A percentile compares a stretch with the other conserved stretches of the same genome.
phyloP scores from a whole-genome alignment of 1,140 invertebrate species.

The Saxidomus purpurata region DNA sequence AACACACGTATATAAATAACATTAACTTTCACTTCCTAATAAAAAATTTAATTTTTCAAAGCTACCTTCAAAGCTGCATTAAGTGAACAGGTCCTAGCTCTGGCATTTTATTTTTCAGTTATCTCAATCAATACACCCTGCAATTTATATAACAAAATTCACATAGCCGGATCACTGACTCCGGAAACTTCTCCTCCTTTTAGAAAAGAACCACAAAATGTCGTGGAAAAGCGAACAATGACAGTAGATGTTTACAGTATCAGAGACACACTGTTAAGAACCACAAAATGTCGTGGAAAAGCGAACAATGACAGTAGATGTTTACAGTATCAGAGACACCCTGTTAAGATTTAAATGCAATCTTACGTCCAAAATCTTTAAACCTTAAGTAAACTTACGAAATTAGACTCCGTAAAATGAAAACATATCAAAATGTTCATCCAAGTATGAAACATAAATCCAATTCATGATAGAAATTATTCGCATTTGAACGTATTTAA shows the following conservation, averaged over 20 bases:
- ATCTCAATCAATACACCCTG: no score
- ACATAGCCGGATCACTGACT: no score
- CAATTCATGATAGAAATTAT: neutral
- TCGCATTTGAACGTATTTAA: conserved; percentile 27
- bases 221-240: neutral
- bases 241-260: neutral
- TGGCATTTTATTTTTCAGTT: no score
- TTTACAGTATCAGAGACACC: neutral
- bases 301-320: neutral
- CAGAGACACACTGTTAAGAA: neutral
- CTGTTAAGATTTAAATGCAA: neutral
- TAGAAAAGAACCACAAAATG: no score
- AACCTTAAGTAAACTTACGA: neutral
- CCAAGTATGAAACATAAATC: conserved; percentile 36
- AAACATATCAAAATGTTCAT: conserved; percentile 15
- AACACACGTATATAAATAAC: no score
- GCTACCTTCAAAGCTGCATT: no score
- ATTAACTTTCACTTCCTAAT: no score
- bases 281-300: no score
- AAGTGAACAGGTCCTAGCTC: no score
- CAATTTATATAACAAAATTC: no score
- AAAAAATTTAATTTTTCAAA: no score
- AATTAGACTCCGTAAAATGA: conserved; percentile 22
- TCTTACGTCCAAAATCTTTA: neutral
- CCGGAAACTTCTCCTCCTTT: no score